Evolutionary conservation across 2,888 invertebrate species (phyloP), one percentile per base, ranked within the genome.

Genomic region (Cantharis flavilabris): DNA sequence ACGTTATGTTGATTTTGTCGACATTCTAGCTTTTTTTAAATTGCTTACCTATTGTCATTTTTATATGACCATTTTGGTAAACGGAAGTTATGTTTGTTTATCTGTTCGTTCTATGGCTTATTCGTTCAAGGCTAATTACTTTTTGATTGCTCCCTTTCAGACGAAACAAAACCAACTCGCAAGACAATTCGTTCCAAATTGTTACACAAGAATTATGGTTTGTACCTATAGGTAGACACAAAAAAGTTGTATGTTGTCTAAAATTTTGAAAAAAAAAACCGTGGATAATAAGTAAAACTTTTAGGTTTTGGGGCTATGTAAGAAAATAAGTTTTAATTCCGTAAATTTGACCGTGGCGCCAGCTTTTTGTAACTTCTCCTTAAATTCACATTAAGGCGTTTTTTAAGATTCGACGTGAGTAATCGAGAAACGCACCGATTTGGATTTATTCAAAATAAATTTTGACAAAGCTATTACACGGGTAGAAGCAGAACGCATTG

Each of bases 111-210:
- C 79, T 70, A 49, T 70, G 62, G 76, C 76, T 79, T 78, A 76
- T 80, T 80, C 72, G 70, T 81, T 79, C 80, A 81, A 82, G 81
- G 81, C 77, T 83, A 83, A 83, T 83, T 80, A 76, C 81, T 77
- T 83, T 83, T 83, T 83, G 83, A 83, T 83, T 82, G 82, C 82
- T 71, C 80, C 77, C 71, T 78, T 67, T 80, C 72, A 72, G 69
- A 63, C 72, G 23, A 20, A 49, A 28, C 26, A 74, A 62, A 77
- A 69, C 49, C 62, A 73, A 77, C 73, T 69, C 28, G 65, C 20
- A 67, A 75, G 75, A 67, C 62, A 71, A 74, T 67, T 65, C 63
- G 75, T 72, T 78, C 75, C 70, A 72, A 78, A 72, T 70, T 72
- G 49, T 77, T 77, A 77, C 63, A 69, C 72, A 74, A 62, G 18